Conservation (phyloP, 2,113 vertebrate genomes). For the Morone saxatilis region DNA sequence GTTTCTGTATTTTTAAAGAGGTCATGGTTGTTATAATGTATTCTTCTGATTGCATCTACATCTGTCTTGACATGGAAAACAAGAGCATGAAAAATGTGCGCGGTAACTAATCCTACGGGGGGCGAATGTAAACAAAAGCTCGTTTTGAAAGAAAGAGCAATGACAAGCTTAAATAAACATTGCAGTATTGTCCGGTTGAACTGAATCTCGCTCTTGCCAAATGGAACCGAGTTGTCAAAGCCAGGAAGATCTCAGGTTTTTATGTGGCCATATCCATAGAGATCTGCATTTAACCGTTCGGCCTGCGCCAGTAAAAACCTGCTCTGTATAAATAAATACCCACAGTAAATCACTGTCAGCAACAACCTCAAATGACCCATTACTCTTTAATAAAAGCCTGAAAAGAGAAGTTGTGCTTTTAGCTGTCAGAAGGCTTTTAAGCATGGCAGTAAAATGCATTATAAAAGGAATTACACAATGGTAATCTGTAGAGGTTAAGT, state of each 20-base stretch:
- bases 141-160: constrained; percentile 37
- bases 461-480: constrained; percentile 32
- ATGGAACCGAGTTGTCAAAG: constrained; percentile 61
- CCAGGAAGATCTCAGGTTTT: constrained; percentile 57
- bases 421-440: constrained; percentile 53
- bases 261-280: constrained; percentile 54
- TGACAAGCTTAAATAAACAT: constrained; percentile 54
- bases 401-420: constrained; percentile 34
- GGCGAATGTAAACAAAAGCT: constrained; percentile 60
- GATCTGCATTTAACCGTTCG: constrained; percentile 46
- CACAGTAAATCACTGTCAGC: constrained; percentile 67
- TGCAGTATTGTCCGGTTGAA: constrained; percentile 41
- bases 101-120: constrained; percentile 57
- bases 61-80: constrained; percentile 62
- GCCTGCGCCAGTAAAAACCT: constrained; percentile 69
- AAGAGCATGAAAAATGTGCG: constrained; percentile 63
- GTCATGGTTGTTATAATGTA: constrained; percentile 23
- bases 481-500: constrained; percentile 12
- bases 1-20: constrained; percentile 36
- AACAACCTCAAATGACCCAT: constrained; percentile 65
- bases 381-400: constrained; percentile 63
- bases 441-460: constrained; percentile 49
- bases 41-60: constrained; percentile 64
- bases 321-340: constrained; percentile 68
- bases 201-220: constrained; percentile 54